Percentiles rank a stretch among this genome's conserved stretches.
Conservation (phyloP, 2,888 invertebrate genomes). For the Epinotia demarniana region DNA sequence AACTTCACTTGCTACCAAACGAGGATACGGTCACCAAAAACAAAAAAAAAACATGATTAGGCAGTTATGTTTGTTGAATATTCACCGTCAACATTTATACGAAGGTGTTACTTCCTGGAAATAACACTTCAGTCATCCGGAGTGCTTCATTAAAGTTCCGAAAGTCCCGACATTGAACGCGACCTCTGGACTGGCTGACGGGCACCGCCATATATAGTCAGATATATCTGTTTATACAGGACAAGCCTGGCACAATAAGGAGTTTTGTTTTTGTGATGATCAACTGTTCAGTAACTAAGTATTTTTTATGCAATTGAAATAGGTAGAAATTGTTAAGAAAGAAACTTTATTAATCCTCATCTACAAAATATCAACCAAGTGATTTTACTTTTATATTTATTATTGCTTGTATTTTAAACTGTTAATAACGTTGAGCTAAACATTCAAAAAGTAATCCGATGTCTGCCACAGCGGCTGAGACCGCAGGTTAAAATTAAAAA, state of each 20-base stretch:
- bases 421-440: too few relatives aligned
- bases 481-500: slow-evolving; percentile 16
- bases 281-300: too few relatives aligned
- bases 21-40: not conserved
- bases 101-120: slow-evolving; percentile 65
- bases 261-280: too few relatives aligned
- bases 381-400: too few relatives aligned
- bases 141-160: slow-evolving; percentile 44
- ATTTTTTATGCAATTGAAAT: too few relatives aligned
- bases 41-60: not conserved
- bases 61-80: slow-evolving; percentile 26
- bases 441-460: too few relatives aligned
- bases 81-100: slow-evolving; percentile 49
- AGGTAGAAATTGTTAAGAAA: too few relatives aligned
- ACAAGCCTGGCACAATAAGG: too few relatives aligned
- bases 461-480: not conserved
- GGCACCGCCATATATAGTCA: not conserved
- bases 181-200: not conserved
- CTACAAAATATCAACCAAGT: too few relatives aligned
- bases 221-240: too few relatives aligned
- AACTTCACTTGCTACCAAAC: not conserved
- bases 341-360: too few relatives aligned
- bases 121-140: slow-evolving; percentile 55
- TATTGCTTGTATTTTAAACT: too few relatives aligned
- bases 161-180: slow-evolving; percentile 6